These are phyloP conservation scores for Acronicta leporina DNA, from an alignment of 2,888 invertebrate species.

Conservation along the genomic window DNA sequence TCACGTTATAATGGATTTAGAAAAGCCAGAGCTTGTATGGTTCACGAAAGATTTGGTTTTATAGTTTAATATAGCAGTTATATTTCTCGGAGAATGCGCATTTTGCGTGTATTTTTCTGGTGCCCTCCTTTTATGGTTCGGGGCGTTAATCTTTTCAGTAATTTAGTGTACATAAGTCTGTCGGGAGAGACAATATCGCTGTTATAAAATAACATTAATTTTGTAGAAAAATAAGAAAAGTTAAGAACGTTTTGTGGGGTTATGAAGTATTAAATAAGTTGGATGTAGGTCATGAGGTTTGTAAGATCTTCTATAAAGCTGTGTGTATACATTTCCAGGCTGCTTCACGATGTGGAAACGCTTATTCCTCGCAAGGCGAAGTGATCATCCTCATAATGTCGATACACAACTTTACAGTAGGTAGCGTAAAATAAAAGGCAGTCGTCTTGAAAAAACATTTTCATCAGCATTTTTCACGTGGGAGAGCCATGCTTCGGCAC, in stretches of 20 bases:
- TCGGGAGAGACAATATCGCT: slow-evolving; percentile 44
- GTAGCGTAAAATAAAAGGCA: too few species aligned
- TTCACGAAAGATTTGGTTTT: slow-evolving; percentile 65
- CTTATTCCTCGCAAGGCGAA: too few species aligned
- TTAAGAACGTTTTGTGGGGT: slow-evolving; percentile 21
- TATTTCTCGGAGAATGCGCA: slow-evolving; percentile 72
- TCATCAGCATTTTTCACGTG: too few species aligned
- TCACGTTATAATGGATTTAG: slow-evolving; percentile 41
- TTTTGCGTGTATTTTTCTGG: slow-evolving; percentile 63
- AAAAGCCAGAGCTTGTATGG: slow-evolving; percentile 49
- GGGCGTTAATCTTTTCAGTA: slow-evolving; percentile 60
- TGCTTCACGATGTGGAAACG: too few species aligned
- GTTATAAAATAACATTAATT: slow-evolving; percentile 32
- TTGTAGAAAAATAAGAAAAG: slow-evolving; percentile 45
- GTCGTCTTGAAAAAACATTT: too few species aligned
- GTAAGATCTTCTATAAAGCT: neutral
- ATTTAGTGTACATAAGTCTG: slow-evolving; percentile 52
- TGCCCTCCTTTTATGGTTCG: slow-evolving; percentile 55
- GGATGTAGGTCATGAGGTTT: too few species aligned
- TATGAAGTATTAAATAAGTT: slow-evolving; percentile 18
- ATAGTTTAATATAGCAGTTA: slow-evolving; percentile 72
- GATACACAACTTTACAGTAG: too few species aligned
- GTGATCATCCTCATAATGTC: too few species aligned
- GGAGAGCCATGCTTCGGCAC: too few species aligned
- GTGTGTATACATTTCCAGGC: too few species aligned